Evolutionary conservation across 2,888 invertebrate species (phyloP).

Genomic region (Eumerus sabulonum): DNA sequence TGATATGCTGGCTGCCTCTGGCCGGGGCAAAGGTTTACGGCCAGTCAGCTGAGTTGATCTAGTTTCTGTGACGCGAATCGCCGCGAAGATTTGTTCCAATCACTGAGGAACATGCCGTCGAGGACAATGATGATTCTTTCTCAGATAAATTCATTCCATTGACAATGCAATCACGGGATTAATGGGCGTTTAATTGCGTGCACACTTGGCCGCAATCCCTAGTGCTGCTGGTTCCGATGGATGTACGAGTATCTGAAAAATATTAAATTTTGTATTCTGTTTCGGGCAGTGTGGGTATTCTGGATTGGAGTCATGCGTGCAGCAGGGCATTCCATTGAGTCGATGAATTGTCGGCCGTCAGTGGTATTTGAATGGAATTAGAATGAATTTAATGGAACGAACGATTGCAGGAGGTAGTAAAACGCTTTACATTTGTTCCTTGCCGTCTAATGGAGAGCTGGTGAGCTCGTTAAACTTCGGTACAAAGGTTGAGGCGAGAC

Average conservation of each 20-base stretch:
- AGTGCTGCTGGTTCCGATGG: too few relatives aligned
- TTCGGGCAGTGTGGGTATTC: slow-evolving; percentile 8
- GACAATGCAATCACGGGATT: slow-evolving; percentile 31
- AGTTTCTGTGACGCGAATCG: slow-evolving; percentile 4
- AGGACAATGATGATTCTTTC: slow-evolving; percentile 15
- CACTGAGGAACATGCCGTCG: background rate
- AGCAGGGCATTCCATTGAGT: too few relatives aligned
- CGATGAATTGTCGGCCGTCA: too few relatives aligned
- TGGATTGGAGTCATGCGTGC: too few relatives aligned
- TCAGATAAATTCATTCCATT: slow-evolving; percentile 33
- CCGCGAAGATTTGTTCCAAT: background rate
- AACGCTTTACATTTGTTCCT: background rate
- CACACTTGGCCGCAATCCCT: slow-evolving; percentile 10
- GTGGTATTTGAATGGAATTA: background rate
- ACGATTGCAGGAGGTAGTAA: background rate
- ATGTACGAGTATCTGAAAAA: background rate
- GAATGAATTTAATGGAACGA: slow-evolving; percentile 7
- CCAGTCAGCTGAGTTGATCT: slow-evolving; percentile 25
- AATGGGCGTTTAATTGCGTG: slow-evolving; percentile 28
- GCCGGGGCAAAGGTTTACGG: slow-evolving; percentile 26
- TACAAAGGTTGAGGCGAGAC: too few relatives aligned
- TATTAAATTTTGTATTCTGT: slow-evolving; percentile 9
- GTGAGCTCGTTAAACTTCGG: too few relatives aligned
- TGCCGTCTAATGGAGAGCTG: too few relatives aligned
- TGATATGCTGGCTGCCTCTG: slow-evolving; percentile 16